phyloP scores from a whole-genome alignment of 2,888 invertebrate species.

The Folsomia manolachei region DNA sequence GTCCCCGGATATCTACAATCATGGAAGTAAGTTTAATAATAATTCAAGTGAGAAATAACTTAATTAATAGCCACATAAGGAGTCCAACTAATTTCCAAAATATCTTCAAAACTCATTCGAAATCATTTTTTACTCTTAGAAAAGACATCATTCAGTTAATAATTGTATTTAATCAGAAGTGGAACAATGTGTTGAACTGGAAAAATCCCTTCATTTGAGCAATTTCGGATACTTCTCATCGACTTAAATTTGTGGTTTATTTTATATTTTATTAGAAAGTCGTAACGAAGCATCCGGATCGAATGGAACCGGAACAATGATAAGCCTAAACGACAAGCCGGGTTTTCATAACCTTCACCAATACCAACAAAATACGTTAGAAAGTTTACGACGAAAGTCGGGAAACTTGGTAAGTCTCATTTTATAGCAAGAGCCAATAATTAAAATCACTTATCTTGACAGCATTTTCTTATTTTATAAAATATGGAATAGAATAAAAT shows the following conservation, averaged over 20 bases:
- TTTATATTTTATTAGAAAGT: conserved; percentile 39
- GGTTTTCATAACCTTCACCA: conserved; percentile 47
- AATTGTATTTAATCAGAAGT: no score
- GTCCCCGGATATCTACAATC: conserved; percentile 47
- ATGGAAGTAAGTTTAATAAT: conserved; percentile 45
- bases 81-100: neutral
- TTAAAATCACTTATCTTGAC: no score
- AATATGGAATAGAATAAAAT: no score
- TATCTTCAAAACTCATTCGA: no score
- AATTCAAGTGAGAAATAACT: neutral
- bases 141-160: no score
- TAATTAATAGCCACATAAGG: neutral
- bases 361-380: conserved; percentile 46
- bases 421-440: no score
- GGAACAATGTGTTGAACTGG: no score
- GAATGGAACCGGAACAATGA: conserved; percentile 50
- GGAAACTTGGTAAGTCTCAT: conserved; percentile 51
- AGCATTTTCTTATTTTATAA: no score
- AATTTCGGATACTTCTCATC: no score
- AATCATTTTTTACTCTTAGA: neutral
- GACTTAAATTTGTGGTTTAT: neutral
- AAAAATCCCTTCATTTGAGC: no score
- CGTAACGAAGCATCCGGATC: conserved; percentile 47
- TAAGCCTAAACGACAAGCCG: conserved; percentile 48
- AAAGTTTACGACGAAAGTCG: conserved; percentile 48